Base-by-base conservation (phyloP, 2,797 vertebrate genomes). In the Apogon talboti region DNA sequence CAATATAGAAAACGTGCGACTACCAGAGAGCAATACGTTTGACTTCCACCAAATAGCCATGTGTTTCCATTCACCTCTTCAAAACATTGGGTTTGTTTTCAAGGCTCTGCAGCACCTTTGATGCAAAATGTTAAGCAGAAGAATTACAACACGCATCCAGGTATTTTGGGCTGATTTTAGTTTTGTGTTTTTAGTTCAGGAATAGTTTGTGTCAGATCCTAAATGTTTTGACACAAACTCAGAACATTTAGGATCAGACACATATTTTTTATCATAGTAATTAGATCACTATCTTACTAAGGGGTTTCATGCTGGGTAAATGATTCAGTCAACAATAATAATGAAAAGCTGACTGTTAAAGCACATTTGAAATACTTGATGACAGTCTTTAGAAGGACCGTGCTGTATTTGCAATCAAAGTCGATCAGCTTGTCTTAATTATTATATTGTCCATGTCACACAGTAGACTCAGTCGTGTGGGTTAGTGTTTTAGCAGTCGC, bases 401-500 rank as follows among this genome's bases (percentile, higher is more conserved):
- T 35, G 9, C 33, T 12, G 24, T 30, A 15, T 37, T 44, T 57
- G 42, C 48, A 19, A 61, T 57, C 44, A 12, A 1, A n/a, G 63
- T 61, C 49, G 67, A 67, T 78, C 52, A 18, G 15, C 16, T 52
- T 1, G 15, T 76, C 74, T 56, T 53, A 62, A 65, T 57, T 33
- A 76, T 70, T 21, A 55, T 47, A 48, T 61, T 67, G 38, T 73
- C 60, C 51, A 68, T 54, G 68, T 66, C 68, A 12, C 55, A 43
- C 42, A 42, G 47, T 44, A 10, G 6, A 47, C 63, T 57, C 33
- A 11, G 70, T 53, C 16, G 56, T 51, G 59, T 56, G 65, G 64
- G 65, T 71, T 79, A 55, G 65, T 49, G 69, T 78, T 69, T 60
- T 48, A 67, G 52, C 33, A 19, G 48, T 57, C 58, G 14, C 51